Evolutionary conservation across 2,888 invertebrate species (phyloP).

Genomic region (Morinoia aosen): DNA sequence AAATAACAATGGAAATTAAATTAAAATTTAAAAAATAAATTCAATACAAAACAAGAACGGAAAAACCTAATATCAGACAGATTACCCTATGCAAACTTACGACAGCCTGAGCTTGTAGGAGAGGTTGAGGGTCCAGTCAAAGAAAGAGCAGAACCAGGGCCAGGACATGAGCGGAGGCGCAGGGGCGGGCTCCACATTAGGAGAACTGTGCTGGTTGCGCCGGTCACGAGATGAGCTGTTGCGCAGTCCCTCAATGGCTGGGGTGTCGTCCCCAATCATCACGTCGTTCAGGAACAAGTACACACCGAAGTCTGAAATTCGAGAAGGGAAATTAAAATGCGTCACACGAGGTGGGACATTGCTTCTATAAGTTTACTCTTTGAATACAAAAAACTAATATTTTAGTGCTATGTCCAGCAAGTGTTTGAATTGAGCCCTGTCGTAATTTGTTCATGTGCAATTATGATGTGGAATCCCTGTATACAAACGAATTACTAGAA

Average conservation of each 20-base stretch:
- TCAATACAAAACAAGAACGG: no score
- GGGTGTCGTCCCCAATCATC: background rate
- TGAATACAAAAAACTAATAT: no score
- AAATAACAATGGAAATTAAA: no score
- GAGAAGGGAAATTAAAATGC: background rate
- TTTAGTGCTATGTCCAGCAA: no score
- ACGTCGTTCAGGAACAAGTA: slow-evolving; percentile 13
- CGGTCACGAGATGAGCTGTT: background rate
- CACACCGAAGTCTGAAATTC: slow-evolving; percentile 21
- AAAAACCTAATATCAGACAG: no score
- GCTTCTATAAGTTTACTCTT: no score
- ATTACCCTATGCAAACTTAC: background rate
- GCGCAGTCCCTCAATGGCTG: background rate
- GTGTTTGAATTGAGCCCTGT: no score
- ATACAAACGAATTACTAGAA: no score
- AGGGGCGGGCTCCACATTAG: background rate
- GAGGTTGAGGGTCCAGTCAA: background rate
- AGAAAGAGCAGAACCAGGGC: background rate
- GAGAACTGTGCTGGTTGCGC: background rate
- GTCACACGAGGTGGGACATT: no score
- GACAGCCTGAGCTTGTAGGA: background rate
- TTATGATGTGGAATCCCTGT: no score
- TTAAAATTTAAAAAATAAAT: no score
- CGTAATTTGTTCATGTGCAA: no score
- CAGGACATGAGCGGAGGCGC: background rate